Evolutionary conservation across 2,113 vertebrate species (phyloP).

Genomic region (Labeo catla): DNA sequence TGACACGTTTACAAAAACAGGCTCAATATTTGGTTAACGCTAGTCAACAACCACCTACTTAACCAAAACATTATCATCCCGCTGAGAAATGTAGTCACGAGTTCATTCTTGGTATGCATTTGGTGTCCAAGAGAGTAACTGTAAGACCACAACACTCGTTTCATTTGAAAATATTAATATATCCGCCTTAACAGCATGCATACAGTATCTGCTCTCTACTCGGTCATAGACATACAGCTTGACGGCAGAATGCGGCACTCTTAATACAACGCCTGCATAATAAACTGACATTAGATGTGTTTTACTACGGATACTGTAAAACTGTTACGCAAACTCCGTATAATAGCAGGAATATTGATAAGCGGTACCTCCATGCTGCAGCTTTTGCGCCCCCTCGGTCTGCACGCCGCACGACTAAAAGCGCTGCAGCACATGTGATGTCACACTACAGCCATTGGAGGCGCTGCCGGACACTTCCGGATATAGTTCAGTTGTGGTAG

Average conservation of each 20-base stretch:
- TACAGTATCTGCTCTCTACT: not conserved
- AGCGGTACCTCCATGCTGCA: constrained; percentile 54
- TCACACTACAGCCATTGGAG: not conserved
- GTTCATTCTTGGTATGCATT: not conserved
- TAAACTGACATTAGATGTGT: not conserved
- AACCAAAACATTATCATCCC: not conserved
- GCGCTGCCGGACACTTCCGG: not conserved
- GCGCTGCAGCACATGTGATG: constrained; percentile 5
- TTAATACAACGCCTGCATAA: not conserved
- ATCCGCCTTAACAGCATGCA: not conserved
- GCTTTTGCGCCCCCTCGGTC: constrained; percentile 11
- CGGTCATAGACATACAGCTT: not conserved
- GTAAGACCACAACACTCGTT: not conserved
- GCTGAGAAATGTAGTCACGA: not conserved
- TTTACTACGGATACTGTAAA: not conserved
- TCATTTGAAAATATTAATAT: not conserved
- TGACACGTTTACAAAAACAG: not conserved
- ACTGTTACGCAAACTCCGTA: not conserved
- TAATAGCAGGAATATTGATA: not conserved
- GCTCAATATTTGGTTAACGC: not conserved
- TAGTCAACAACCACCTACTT: not conserved
- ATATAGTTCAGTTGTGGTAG: too few relatives aligned
- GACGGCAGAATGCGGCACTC: not conserved
- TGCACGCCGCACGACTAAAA: not conserved
- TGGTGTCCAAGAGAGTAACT: not conserved